phyloP scores from a whole-genome alignment of 2,113 vertebrate genomes.

The Pelusios castaneus region DNA sequence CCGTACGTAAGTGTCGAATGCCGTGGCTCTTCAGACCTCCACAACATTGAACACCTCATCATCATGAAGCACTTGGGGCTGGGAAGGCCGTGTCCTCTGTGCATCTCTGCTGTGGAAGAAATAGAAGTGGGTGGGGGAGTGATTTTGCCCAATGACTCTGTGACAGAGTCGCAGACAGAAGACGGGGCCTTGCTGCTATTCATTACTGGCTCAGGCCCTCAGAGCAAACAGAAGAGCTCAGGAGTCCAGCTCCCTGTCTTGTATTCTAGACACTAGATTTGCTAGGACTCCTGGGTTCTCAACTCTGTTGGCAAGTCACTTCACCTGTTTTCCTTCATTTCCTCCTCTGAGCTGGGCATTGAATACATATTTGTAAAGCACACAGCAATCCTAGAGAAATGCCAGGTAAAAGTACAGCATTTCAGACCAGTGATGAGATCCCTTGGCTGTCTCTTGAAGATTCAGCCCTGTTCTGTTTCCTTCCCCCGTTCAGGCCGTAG shows the following conservation, averaged over 20 bases:
- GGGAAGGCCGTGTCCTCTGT: too few relatives aligned
- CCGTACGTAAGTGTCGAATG: not conserved
- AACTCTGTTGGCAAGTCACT: not conserved
- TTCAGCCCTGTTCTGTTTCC: not conserved
- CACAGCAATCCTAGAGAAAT: not conserved
- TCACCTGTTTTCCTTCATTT: not conserved
- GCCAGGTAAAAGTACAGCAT: not conserved
- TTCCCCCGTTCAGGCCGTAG: slow-evolving; percentile 83
- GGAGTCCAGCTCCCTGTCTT: not conserved
- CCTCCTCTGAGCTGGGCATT: not conserved
- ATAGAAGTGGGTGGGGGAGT: rapidly evolving
- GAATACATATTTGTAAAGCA: not conserved
- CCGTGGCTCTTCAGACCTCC: rapidly evolving
- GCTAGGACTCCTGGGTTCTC: not conserved
- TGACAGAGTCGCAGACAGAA: rapidly evolving
- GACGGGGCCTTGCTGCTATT: not conserved
- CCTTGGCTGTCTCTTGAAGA: not conserved
- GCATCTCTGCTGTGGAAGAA: not conserved
- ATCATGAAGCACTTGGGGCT: not conserved
- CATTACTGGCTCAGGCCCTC: rapidly evolving
- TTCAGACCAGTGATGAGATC: not conserved
- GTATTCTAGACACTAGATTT: not conserved
- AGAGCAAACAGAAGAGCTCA: not conserved
- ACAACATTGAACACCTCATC: not conserved
- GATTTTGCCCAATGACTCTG: rapidly evolving